Evolutionary conservation across 2,797 vertebrate species (phyloP), one percentile per base, ranked within the genome.

Genomic region (Oophaga sylvatica): DNA sequence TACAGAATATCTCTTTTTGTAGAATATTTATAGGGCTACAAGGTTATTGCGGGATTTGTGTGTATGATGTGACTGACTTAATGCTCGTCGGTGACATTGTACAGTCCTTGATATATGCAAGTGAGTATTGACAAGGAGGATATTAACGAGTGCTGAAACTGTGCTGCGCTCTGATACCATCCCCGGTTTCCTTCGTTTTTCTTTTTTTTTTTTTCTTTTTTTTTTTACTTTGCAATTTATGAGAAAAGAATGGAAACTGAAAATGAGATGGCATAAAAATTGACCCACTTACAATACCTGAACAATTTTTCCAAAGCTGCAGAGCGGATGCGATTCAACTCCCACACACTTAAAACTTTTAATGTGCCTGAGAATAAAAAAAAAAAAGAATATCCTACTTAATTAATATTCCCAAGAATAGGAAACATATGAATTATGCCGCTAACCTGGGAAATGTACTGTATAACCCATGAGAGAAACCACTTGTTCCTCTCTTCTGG

Each of bases 271-370:
- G 80, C 80, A 77, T 76, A 67, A 77, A 81, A 82, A 82, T 60
- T 87, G 70, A 87, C 86, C 86, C 80, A 87, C 80, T 87, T 87
- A 82, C 80, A 59, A 41, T 70, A 82, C 86, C 86, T 83, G 86
- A 83, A 57, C 71, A 68, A 68, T 80, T 82, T 77, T 53, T 35
- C 48, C 6, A 73, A 41, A 81, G 57, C 79, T 22, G 79, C 26
- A 12, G 56, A 80, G 63, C 31, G 67, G 45, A 29, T 62, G 53
- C 20, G 12, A 68, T 45, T 71, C 53, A 62, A 68, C 76, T 86
- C 85, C 84, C 73, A 53, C 26, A 20, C 15, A n/a, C 41, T 57
- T n/a, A 41, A 41, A 80, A 67, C 75, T 80, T 62, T 86, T 41
- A 80, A 53, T 53, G 17, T 60, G 57, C 29, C 75, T 5, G 3